These are phyloP conservation scores for Deroptyus accipitrinus DNA, from an alignment of 2,113 vertebrate species.

Conservation along the genomic window DNA sequence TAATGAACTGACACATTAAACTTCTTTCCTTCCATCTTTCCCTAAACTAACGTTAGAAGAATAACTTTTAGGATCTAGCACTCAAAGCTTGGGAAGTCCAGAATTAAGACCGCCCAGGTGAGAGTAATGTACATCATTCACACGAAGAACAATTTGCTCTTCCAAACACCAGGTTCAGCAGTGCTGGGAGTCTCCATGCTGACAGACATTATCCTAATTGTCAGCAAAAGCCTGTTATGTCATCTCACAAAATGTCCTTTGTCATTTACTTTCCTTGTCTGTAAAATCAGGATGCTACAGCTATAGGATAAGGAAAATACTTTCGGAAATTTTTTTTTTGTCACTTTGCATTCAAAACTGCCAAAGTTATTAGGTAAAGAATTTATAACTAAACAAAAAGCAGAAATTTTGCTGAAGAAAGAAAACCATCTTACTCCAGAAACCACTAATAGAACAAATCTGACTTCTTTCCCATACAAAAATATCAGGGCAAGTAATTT, in stretches of 20 bases:
- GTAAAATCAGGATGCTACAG: not conserved
- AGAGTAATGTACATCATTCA: not conserved
- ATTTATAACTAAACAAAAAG: not conserved
- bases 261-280: not conserved
- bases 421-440: not conserved
- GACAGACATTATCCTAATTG: not conserved
- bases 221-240: not conserved
- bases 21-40: not conserved
- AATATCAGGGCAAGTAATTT: not conserved
- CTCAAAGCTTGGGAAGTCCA: not conserved
- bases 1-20: not conserved
- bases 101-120: not conserved
- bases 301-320: not conserved
- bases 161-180: not conserved
- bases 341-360: not conserved
- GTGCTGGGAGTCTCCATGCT: not conserved
- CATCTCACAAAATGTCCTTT: not conserved
- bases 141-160: not conserved
- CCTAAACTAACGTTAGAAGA: not conserved
- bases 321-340: not conserved
- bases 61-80: not conserved
- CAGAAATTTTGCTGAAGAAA: not conserved
- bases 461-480: not conserved
- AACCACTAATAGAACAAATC: not conserved
- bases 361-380: not conserved